Evolutionary conservation across 1,140 invertebrate species (phyloP), one percentile per base, ranked within the genome.

Genomic region (Carcinoscorpius rotundicauda): DNA sequence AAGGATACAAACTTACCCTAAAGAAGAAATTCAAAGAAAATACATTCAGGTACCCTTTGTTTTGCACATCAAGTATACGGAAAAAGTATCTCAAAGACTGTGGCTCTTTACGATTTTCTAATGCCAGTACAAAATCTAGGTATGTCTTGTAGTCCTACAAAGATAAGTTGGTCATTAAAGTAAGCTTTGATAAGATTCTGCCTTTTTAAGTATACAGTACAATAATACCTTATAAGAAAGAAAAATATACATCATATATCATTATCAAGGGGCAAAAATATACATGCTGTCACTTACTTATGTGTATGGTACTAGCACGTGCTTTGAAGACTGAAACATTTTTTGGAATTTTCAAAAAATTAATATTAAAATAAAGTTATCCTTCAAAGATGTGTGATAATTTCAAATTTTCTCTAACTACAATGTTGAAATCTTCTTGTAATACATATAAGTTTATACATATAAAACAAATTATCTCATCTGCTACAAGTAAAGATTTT

Each of bases 21-120:
- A 94, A 97, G 76, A 97, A 98, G 76, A 89, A 97, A 73, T 93
- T 91, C 1, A 98, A 79, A 3, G 87, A 87, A 78, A 96, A 96
- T 0, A 87, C 85, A 75, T 94, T 91, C 49, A 98, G 77, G 74
- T 91, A 93, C 57, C 92, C 92, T 73, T 85, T 82, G 60, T 87
- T 85, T 74, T 94, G 85, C 60, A 97, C 88, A 79, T 98, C 94
- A 8, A 98, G 78, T 67, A 98, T 91, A 58, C 88, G 80, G 75
- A 97, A 98, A 57, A 98, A 80, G 76, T 95, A 98, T 61, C 93
- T 88, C 48, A 97, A 77, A 2, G 92, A 86, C 72, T 94, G 90
- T 0, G 92, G 91, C 75, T 97, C 93, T 65, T 87, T 84, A 48
- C 91, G 82, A 79, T 98, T 94, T 76, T 97, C 93, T 67, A 97